Conservation (phyloP, 2,888 invertebrate genomes). For the Phaonia tiefii region DNA sequence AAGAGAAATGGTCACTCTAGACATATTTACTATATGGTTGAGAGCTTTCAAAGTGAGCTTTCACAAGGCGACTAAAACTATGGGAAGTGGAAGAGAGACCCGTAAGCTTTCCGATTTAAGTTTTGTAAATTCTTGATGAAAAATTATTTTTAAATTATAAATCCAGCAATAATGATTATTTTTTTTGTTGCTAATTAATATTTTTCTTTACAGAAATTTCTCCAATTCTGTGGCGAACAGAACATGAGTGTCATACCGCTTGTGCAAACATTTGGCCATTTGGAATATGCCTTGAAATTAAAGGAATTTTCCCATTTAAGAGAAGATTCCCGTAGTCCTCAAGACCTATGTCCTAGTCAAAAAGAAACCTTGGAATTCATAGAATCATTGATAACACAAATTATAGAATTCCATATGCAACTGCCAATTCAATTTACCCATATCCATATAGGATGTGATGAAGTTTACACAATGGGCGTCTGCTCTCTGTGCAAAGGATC, state of each 20-base stretch:
- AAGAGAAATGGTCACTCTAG: no score
- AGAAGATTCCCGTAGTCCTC: slow-evolving; percentile 85
- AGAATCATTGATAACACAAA: slow-evolving; percentile 86
- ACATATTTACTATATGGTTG: no score
- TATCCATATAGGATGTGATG: slow-evolving; percentile 88
- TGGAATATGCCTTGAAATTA: slow-evolving; percentile 87
- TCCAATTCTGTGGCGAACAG: slow-evolving; percentile 82
- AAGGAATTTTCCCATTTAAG: slow-evolving; percentile 83
- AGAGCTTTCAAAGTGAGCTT: no score
- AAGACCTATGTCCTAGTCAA: slow-evolving; percentile 87
- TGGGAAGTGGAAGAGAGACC: no score
- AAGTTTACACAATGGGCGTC: slow-evolving; percentile 87
- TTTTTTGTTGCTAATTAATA: no score
- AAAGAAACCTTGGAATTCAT: slow-evolving; percentile 84
- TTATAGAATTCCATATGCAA: slow-evolving; percentile 80
- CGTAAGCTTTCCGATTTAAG: no score
- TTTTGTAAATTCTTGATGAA: no score
- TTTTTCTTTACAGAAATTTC: slow-evolving; percentile 80
- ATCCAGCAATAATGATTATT: no score
- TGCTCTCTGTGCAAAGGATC: slow-evolving; percentile 83
- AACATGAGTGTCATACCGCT: slow-evolving; percentile 87
- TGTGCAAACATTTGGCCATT: slow-evolving; percentile 89
- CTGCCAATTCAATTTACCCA: slow-evolving; percentile 77
- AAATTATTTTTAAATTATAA: no score
- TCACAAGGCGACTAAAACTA: no score